Evolutionary conservation across 2,888 invertebrate genomes (phyloP).

Genomic region (Metopia argyrocephala): DNA sequence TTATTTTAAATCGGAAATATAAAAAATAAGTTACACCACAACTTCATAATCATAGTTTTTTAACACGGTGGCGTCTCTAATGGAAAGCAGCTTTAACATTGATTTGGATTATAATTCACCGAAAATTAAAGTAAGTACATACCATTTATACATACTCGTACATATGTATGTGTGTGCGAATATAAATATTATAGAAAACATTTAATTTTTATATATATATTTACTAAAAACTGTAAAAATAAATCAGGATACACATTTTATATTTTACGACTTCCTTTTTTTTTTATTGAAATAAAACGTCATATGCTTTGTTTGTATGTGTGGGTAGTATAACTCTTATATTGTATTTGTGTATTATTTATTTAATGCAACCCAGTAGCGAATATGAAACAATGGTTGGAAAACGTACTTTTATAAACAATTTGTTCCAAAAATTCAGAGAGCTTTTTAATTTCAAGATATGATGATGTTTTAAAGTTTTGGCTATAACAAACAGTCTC

Average conservation of each 20-base stretch:
- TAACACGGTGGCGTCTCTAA: not conserved
- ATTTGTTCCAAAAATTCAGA: too few species aligned
- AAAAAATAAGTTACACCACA: not conserved
- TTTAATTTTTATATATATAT: not conserved
- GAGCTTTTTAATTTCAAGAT: too few species aligned
- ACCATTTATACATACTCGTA: too few species aligned
- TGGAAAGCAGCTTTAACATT: not conserved
- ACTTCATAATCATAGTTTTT: not conserved
- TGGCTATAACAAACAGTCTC: too few species aligned
- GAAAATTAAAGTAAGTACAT: not conserved
- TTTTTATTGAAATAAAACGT: conserved; percentile 17
- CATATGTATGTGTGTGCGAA: too few species aligned
- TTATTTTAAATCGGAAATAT: not conserved
- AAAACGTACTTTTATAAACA: too few species aligned
- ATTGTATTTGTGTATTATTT: not conserved
- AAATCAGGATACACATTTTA: not conserved
- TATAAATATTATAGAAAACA: too few species aligned
- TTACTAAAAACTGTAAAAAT: not conserved
- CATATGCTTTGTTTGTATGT: conserved; percentile 23
- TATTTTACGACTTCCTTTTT: conserved; percentile 47
- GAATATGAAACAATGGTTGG: too few species aligned
- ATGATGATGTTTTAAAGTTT: too few species aligned
- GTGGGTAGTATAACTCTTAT: not conserved
- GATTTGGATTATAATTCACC: not conserved
- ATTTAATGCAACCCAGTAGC: not conserved